Conservation (phyloP, 2,888 invertebrate species). For the Chymomyza amoena region DNA sequence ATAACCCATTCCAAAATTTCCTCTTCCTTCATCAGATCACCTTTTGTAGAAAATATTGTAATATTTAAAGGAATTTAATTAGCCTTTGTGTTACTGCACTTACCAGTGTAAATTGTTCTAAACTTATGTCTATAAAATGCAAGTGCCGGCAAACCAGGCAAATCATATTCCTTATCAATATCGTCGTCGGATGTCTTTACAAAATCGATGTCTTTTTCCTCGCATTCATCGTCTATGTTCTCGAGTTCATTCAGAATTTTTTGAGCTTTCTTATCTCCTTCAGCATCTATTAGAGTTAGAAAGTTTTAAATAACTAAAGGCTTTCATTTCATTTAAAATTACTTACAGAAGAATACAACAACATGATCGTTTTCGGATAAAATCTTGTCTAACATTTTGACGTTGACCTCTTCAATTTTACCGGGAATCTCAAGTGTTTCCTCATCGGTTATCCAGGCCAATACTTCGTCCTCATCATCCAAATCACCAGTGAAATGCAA, state of each 20-base stretch:
- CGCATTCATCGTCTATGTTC: constrained; percentile 95
- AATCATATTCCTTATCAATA: constrained; percentile 91
- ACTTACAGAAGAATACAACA: constrained; percentile 95
- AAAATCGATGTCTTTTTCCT: constrained; percentile 93
- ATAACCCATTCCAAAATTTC: constrained; percentile 94
- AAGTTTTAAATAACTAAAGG: constrained; percentile 37
- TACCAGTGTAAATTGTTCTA: constrained; percentile 89
- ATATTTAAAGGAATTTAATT: not conserved
- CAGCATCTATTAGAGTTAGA: constrained; percentile 83
- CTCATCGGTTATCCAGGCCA: constrained; percentile 94
- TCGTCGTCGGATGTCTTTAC: constrained; percentile 94
- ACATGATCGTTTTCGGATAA: constrained; percentile 92
- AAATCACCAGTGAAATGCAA: constrained; percentile 90
- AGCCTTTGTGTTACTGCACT: not conserved
- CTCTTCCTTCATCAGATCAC: constrained; percentile 95
- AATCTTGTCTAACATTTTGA: constrained; percentile 93
- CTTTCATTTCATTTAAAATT: not conserved
- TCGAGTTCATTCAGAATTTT: constrained; percentile 93
- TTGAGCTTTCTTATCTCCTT: constrained; percentile 92
- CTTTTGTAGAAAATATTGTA: constrained; percentile 36
- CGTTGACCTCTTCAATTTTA: constrained; percentile 94
- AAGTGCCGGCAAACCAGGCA: constrained; percentile 88
- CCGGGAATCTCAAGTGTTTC: constrained; percentile 94
- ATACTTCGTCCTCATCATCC: constrained; percentile 93
- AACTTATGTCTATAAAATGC: constrained; percentile 93